Conservation (phyloP, 2,797 vertebrate species). For the Phylloscopus collybita region DNA sequence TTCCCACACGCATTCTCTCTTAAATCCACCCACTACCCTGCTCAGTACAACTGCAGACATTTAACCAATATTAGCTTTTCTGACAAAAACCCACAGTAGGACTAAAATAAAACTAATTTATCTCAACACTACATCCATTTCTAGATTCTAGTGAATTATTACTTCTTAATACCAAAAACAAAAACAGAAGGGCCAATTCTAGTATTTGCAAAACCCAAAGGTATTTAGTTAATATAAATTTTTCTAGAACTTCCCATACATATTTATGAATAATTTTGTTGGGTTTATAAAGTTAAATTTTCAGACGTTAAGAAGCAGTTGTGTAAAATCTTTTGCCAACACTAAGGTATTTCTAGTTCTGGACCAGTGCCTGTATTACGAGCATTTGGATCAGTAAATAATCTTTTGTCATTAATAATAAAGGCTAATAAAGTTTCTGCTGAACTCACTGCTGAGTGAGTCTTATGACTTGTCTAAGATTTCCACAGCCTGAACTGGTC, state of each 20-base stretch:
- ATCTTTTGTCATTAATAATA: not conserved
- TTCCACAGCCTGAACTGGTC: not conserved
- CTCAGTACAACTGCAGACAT: not conserved
- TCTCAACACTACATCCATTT: not conserved
- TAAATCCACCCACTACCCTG: not conserved
- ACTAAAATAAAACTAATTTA: not conserved
- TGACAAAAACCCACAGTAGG: not conserved
- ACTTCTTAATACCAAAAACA: not conserved
- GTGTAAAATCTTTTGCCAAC: not conserved
- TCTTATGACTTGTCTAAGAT: not conserved
- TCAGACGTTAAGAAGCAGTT: not conserved
- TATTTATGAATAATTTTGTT: not conserved
- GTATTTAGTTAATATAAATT: not conserved
- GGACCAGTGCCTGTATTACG: not conserved
- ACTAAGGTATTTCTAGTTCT: not conserved
- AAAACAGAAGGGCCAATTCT: not conserved
- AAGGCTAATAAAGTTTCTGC: not conserved
- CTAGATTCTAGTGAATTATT: not conserved
- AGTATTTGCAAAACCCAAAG: not conserved
- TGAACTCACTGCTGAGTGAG: not conserved
- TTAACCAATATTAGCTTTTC: not conserved
- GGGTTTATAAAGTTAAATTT: not conserved
- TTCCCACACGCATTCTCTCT: rapidly evolving
- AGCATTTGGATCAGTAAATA: not conserved
- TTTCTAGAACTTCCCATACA: not conserved